Conservation (phyloP, 2,888 invertebrate species). For the Heliconius hortense region DNA sequence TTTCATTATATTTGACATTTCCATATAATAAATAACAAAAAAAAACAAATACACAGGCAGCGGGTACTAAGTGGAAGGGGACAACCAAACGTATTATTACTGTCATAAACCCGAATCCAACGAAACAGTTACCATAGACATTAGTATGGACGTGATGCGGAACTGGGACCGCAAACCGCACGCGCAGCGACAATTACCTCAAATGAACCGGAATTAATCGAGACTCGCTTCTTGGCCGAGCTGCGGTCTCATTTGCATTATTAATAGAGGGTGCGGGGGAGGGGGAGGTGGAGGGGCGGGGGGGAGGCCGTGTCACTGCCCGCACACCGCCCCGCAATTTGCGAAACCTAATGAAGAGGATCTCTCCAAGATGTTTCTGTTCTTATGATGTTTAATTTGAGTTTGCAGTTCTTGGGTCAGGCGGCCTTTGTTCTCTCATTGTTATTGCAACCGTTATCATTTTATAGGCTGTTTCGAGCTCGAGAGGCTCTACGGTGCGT, state of each 20-base stretch:
- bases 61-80: not conserved
- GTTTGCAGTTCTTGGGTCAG: conserved; percentile 77
- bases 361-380: conserved; percentile 79
- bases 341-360: conserved; percentile 80
- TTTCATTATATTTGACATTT: not conserved
- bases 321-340: conserved; percentile 65
- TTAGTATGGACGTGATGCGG: conserved; percentile 45
- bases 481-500: conserved; percentile 9
- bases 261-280: conserved; percentile 77
- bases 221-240: conserved; percentile 79
- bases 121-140: conserved; percentile 39
- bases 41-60: not conserved
- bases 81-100: conserved; percentile 27
- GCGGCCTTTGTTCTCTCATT: conserved; percentile 64
- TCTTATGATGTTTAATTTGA: conserved; percentile 81
- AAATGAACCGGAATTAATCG: conserved; percentile 82
- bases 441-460: conserved; percentile 67
- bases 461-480: conserved; percentile 27
- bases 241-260: conserved; percentile 82
- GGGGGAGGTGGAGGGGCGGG: conserved; percentile 43
- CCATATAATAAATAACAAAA: not conserved
- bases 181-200: conserved; percentile 80
- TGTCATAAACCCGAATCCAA: conserved; percentile 39
- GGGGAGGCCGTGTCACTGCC: conserved; percentile 67
- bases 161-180: conserved; percentile 66